Base-by-base conservation (phyloP, 2,113 vertebrate genomes). In the Eclectus roratus region DNA sequence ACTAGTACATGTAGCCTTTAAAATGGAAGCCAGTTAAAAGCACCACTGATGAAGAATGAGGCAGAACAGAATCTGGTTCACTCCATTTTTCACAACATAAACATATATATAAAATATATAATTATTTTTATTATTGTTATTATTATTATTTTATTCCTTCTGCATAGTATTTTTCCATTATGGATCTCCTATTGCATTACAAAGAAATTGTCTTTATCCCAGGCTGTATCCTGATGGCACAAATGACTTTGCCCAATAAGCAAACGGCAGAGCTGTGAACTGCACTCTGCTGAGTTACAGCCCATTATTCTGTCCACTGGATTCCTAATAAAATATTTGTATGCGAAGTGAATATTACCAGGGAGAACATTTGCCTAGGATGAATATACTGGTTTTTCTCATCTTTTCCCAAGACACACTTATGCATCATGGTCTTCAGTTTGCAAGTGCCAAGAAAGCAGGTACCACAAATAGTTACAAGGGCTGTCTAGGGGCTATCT, bases 261-360 rank as follows among this genome's bases (percentile, higher is more conserved):
- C 92, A 83, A 93, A 85, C 0, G 1, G 85, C 69, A 92, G 90
- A 95, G 65, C 44, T 96, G 60, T 24, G 2, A 95, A 91, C 66
- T 13, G 4, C 85, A 50, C 43, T 90, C 88, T 94, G 64, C 72
- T 84, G 85, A 96, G 80, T 94, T 96, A 86, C 82, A 97, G 93
- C 74, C 69, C 92, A 91, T 96, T 96, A 94, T 95, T 96, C 90
- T 92, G 91, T 72, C 85, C 79, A 91, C 72, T 96, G 93, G 85
- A 88, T 91, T 94, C 82, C 93, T 86, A 85, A 85, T 90, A 93
- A 95, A 93, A 95, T 91, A 85, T 86, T 94, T 91, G 82, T 73
- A 93, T 90, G 90, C 70, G 91, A 88, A 94, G 17, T 81, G 65
- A 81, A 53, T 81, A 86, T 39, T 91, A 94, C 8, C 49, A 69